These are phyloP conservation scores for Ophion obscuratus DNA, from an alignment of 2,888 invertebrate species.

Conservation along the genomic window DNA sequence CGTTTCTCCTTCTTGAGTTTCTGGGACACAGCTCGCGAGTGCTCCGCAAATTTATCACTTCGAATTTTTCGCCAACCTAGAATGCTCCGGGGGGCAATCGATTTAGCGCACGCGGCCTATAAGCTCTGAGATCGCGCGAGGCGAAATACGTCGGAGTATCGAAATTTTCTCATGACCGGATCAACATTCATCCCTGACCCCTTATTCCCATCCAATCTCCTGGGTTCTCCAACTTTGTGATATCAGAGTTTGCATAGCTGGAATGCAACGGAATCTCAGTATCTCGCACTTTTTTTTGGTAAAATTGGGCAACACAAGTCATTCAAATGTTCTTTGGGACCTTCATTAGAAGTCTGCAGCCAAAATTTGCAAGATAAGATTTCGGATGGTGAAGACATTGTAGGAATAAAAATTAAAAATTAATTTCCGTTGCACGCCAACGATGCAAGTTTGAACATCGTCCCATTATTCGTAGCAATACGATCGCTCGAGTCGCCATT, in stretches of 20 bases:
- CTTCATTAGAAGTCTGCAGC: too few species aligned
- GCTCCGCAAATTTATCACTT: not conserved
- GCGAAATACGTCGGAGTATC: not conserved
- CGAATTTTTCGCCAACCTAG: not conserved
- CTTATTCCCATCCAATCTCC: not conserved
- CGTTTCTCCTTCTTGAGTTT: slow-evolving; percentile 10
- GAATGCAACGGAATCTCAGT: too few species aligned
- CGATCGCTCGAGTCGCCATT: too few species aligned
- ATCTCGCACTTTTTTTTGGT: too few species aligned
- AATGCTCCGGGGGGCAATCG: not conserved
- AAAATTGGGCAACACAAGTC: too few species aligned
- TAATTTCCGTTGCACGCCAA: too few species aligned
- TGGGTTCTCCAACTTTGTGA: not conserved
- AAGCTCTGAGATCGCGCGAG: not conserved
- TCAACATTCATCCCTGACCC: not conserved
- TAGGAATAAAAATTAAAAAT: too few species aligned
- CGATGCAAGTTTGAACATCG: too few species aligned
- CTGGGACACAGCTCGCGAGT: slow-evolving; percentile 24
- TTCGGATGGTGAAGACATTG: too few species aligned
- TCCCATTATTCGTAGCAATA: too few species aligned
- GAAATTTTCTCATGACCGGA: not conserved
- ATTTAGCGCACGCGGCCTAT: not conserved
- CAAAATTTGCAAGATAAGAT: too few species aligned
- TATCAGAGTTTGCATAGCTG: too few species aligned
- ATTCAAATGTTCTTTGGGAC: not conserved